Base-by-base conservation (phyloP, 2,113 vertebrate genomes). In the Chauna torquata region DNA sequence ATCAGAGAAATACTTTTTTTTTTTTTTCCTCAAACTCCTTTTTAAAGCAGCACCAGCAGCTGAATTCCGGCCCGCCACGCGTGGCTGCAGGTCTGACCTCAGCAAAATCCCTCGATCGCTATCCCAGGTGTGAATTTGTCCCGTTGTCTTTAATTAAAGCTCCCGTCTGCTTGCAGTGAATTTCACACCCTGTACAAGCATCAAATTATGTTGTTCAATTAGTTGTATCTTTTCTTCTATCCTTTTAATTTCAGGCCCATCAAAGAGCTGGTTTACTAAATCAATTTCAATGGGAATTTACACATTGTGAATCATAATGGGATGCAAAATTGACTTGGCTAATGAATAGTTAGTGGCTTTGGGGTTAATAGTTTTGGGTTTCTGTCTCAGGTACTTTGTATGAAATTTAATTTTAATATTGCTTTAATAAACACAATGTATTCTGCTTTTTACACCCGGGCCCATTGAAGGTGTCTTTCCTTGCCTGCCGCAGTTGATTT, bases 231-330 rank as follows among this genome's bases (percentile, higher is more conserved):
- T 94, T 92, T 96, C 94, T 97, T 96, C 93, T 97, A 89, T 96
- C 95, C 96, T 97, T 98, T 98, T 98, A 98, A 98, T 98, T 98
- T 98, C 96, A 95, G 97, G 59, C 92, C 97, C 95, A 96, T 98
- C 96, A 96, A 97, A 98, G 94, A 94, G 94, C 96, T 94, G 96
- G 98, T 98, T 98, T 98, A 96, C 97, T 97, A 98, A 98, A 98
- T 98, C 97, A 97, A 97, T 98, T 98, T 98, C 98, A 98, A 95
- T 98, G 97, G 96, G 97, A 98, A 98, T 98, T 97, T 97, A 96
- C 97, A 96, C 97, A 98, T 97, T 97, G 96, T 96, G 97, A 98
- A 97, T 97, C 97, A 97, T 98, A 98, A 98, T 98, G 97, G 98
- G 82, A 98, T 98, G 96, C 96, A 98, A 98, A 98, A 98, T 98